phyloP scores from a whole-genome alignment of 2,797 vertebrate genomes.

The Esox lucius region DNA sequence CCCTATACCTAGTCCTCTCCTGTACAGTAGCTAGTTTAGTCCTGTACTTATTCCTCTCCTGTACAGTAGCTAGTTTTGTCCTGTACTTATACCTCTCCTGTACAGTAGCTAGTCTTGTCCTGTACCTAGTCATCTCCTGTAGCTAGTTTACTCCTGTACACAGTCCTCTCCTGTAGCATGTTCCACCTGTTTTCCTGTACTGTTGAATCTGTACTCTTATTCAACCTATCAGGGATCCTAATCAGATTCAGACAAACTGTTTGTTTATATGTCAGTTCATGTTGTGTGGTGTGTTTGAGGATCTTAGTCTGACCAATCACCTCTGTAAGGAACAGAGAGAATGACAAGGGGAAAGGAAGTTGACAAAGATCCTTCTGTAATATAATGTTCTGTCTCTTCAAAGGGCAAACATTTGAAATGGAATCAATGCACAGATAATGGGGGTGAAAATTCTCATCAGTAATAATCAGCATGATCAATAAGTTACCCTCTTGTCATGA shows the following conservation, averaged over 20 bases:
- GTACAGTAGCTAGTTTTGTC: too few relatives aligned
- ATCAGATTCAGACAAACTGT: conserved; percentile 19
- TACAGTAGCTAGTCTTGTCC: too few relatives aligned
- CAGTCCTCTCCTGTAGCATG: too few relatives aligned
- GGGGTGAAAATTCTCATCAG: not conserved
- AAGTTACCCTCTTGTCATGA: too few relatives aligned
- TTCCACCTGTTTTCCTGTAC: not conserved
- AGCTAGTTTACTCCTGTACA: too few relatives aligned
- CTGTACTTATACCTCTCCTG: too few relatives aligned
- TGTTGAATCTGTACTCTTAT: conserved; percentile 10
- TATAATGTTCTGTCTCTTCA: too few relatives aligned
- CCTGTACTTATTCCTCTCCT: too few relatives aligned
- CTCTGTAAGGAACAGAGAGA: not conserved
- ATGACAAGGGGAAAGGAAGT: not conserved
- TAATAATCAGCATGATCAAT: conserved; percentile 23
- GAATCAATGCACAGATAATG: conserved; percentile 15
- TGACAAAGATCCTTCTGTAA: not conserved
- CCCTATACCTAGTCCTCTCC: too few relatives aligned
- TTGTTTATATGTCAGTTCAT: conserved; percentile 20
- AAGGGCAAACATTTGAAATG: not conserved
- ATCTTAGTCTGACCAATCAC: conserved; percentile 2
- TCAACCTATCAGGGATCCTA: conserved; percentile 15
- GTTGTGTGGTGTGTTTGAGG: conserved; percentile 18
- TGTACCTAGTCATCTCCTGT: too few relatives aligned
- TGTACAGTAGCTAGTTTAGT: too few relatives aligned